Conservation (phyloP, 2,113 vertebrate species). For the Corydoras sp. region DNA sequence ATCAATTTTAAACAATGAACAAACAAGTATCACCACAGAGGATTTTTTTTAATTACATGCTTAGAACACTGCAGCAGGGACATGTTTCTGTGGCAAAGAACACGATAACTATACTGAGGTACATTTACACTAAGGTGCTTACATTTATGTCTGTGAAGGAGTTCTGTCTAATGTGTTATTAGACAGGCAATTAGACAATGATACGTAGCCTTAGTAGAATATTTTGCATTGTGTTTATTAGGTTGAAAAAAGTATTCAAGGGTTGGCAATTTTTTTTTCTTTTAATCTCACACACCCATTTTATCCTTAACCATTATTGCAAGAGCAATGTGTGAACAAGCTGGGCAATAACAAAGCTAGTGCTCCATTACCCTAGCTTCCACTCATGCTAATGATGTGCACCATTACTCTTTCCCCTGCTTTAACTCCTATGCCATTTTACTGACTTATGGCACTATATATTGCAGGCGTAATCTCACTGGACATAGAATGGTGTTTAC, state of each 20-base stretch:
- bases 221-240: conserved; percentile 35
- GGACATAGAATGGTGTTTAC: conserved; percentile 35
- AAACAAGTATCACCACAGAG: conserved; percentile 12
- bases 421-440: conserved; percentile 50
- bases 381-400: conserved; percentile 60
- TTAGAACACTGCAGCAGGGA: neutral
- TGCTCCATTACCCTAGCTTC: conserved; percentile 58
- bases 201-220: conserved; percentile 27
- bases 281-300: conserved; percentile 32
- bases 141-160: conserved; percentile 2
- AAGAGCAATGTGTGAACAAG: conserved; percentile 55
- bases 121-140: neutral
- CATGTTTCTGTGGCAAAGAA: neutral
- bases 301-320: conserved; percentile 41
- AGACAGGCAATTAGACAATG: conserved; percentile 4
- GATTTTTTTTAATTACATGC: conserved; percentile 8
- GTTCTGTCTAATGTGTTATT: conserved; percentile 10
- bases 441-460: conserved; percentile 54
- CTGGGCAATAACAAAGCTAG: conserved; percentile 47
- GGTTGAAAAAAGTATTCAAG: conserved; percentile 47
- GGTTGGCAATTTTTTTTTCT: too few species aligned
- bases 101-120: neutral
- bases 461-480: conserved; percentile 36
- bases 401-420: conserved; percentile 50
- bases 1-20: conserved; percentile 18